Conservation (phyloP, 2,113 vertebrate genomes). For the Meleagris gallopavo region DNA sequence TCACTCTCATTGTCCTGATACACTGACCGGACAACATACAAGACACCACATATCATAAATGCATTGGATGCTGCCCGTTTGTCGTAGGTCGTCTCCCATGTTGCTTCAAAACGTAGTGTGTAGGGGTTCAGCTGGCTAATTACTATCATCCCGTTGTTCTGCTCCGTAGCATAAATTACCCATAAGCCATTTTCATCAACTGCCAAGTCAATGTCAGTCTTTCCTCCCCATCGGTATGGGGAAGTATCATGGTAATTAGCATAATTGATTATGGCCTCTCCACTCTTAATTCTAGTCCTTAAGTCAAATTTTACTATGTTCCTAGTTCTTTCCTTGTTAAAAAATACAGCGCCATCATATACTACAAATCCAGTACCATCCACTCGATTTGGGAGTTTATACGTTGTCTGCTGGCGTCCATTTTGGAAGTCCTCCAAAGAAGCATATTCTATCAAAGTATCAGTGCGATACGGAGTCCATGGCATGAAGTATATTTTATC, state of each 20-base stretch:
- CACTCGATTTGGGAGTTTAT: constrained; percentile 96
- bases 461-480: constrained; percentile 98
- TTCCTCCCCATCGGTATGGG: constrained; percentile 97
- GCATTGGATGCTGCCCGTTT: constrained; percentile 98
- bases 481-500: constrained; percentile 99
- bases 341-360: constrained; percentile 98
- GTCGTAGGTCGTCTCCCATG: constrained; percentile 95
- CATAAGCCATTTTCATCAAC: constrained; percentile 98
- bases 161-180: constrained; percentile 99
- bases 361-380: constrained; percentile 99
- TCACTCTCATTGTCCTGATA: constrained; percentile 99
- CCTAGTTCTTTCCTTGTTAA: constrained; percentile 98
- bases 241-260: constrained; percentile 99
- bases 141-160: constrained; percentile 99
- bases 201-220: constrained; percentile 97
- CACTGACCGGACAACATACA: constrained; percentile 95
- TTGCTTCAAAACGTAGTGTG: constrained; percentile 96
- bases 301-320: constrained; percentile 99
- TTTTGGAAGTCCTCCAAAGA: constrained; percentile 96
- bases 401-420: constrained; percentile 92
- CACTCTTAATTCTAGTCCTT: constrained; percentile 98
- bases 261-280: constrained; percentile 98
- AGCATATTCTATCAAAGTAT: constrained; percentile 96
- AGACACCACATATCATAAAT: constrained; percentile 98
- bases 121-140: constrained; percentile 98